Conservation (phyloP, 2,797 vertebrate species). For the Megaceryle alcyon region DNA sequence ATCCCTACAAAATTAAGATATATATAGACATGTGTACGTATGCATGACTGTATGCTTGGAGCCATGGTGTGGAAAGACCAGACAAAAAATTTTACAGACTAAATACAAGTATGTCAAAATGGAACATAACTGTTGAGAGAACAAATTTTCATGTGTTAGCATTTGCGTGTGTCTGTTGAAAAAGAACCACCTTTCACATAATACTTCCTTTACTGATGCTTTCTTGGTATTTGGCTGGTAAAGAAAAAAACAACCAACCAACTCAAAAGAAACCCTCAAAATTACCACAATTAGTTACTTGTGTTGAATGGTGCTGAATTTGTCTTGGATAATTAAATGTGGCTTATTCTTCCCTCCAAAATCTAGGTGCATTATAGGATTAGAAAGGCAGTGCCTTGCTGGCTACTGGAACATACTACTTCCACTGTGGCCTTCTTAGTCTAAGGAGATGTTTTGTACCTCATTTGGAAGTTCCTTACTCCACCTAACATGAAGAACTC, state of each 20-base stretch:
- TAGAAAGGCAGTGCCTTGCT: neutral
- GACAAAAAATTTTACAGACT: neutral
- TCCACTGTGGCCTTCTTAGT: neutral
- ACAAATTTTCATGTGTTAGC: neutral
- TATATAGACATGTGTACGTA: no score
- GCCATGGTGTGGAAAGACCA: fast-evolving
- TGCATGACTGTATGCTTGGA: neutral
- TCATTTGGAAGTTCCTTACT: neutral
- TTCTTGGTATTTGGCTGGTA: neutral
- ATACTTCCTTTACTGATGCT: neutral
- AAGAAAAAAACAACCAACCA: neutral
- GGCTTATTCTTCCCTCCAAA: neutral
- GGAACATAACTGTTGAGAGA: neutral
- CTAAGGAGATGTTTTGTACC: neutral
- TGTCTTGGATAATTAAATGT: neutral
- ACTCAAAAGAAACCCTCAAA: neutral
- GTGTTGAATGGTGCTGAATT: neutral
- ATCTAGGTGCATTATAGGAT: neutral
- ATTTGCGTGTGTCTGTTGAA: neutral
- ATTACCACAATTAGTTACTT: neutral
- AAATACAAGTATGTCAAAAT: neutral
- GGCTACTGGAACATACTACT: neutral
- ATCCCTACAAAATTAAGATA: neutral
- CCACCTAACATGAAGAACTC: neutral
- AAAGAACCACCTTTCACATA: neutral